Conservation (phyloP, 2,888 invertebrate genomes). For the Pristionchus entomophagus region DNA sequence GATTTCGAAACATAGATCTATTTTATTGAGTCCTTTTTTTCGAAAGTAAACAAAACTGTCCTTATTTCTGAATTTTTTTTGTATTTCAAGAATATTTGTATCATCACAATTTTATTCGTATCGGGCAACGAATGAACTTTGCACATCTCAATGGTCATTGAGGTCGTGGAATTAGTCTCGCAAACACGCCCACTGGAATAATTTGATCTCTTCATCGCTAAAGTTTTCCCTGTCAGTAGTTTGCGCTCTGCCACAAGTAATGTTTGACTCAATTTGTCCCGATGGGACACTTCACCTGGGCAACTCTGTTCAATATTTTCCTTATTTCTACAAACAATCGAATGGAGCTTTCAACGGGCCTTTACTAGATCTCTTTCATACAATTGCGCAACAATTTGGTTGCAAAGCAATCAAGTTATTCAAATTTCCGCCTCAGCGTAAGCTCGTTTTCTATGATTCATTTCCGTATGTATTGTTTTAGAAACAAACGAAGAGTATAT, state of each 20-base stretch:
- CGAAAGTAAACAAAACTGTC: too few relatives aligned
- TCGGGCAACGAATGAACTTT: too few relatives aligned
- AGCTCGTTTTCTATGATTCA: neutral
- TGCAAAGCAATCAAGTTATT: neutral
- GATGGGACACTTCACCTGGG: neutral
- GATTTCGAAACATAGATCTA: too few relatives aligned
- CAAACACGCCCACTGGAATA: too few relatives aligned
- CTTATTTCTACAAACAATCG: neutral
- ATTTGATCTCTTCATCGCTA: too few relatives aligned
- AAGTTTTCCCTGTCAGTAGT: too few relatives aligned
- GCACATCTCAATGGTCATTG: too few relatives aligned
- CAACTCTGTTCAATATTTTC: neutral
- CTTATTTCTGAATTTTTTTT: too few relatives aligned
- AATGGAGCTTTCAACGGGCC: neutral
- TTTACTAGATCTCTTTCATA: neutral
- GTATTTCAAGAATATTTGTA: too few relatives aligned
- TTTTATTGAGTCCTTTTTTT: too few relatives aligned
- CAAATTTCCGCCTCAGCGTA: neutral
- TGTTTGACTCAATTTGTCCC: neutral
- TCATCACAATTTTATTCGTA: too few relatives aligned
- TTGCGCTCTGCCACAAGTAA: neutral
- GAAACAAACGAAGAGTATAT: neutral
- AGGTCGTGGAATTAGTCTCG: too few relatives aligned
- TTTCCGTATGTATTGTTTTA: neutral
- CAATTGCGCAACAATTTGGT: neutral